These are phyloP conservation scores for Propithecus perrieri DNA, from an alignment of 2,797 vertebrate genomes.

Conservation along the genomic window DNA sequence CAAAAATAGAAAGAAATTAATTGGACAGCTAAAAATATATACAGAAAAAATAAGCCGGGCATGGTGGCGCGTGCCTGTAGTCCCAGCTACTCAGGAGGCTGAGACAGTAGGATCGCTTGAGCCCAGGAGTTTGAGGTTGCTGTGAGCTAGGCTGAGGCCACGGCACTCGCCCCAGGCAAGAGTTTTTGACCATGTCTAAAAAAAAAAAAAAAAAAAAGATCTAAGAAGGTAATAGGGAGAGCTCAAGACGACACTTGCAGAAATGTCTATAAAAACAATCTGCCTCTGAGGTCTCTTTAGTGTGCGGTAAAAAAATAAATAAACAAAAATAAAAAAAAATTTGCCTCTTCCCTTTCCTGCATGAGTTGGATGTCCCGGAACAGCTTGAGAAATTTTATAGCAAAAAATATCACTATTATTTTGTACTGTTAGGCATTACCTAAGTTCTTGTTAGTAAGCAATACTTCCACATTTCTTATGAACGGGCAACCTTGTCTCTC, in stretches of 20 bases:
- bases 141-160: no score
- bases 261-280: background rate
- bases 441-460: background rate
- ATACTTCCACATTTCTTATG: background rate
- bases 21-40: no score
- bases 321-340: slow-evolving; percentile 4
- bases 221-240: background rate
- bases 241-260: background rate
- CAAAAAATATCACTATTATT: background rate
- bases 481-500: background rate
- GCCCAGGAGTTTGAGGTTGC: no score
- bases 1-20: no score
- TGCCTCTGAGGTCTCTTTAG: background rate
- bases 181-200: no score
- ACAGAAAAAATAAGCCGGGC: no score
- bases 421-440: background rate
- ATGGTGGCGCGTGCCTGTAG: no score
- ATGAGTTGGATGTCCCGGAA: background rate
- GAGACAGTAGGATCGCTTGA: no score
- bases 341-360: background rate
- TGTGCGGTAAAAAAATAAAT: background rate
- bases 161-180: no score
- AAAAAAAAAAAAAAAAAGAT: no score
- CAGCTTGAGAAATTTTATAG: background rate
- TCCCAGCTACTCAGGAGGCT: no score